These are phyloP conservation scores for Macrobrachium rosenbergii DNA, from an alignment of 1,140 invertebrate genomes.

Conservation along the genomic window DNA sequence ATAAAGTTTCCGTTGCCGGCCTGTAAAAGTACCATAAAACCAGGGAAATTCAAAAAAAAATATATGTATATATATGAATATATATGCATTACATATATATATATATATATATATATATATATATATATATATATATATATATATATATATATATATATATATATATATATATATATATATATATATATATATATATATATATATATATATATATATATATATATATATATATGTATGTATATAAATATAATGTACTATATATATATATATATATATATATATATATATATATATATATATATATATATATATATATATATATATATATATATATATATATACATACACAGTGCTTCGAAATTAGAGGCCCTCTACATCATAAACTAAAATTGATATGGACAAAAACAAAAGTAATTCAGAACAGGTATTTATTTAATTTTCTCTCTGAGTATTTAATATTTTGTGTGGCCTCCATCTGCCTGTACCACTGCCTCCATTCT, in stretches of 20 bases:
- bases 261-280: slow-evolving; percentile 21
- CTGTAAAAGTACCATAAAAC: too few relatives aligned
- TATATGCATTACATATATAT: background rate
- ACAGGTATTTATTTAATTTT: too few relatives aligned
- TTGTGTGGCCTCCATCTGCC: too few relatives aligned
- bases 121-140: slow-evolving; percentile 9
- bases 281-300: slow-evolving; percentile 27
- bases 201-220: background rate
- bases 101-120: slow-evolving; percentile 27
- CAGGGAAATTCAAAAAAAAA: too few relatives aligned
- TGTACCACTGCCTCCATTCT: too few relatives aligned
- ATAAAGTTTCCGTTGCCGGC: too few relatives aligned
- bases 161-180: background rate
- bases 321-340: slow-evolving; percentile 2
- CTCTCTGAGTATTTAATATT: too few relatives aligned
- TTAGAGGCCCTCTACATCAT: too few relatives aligned
- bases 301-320: background rate
- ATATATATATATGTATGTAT: slow-evolving; percentile 1
- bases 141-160: slow-evolving; percentile 19
- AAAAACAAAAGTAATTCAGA: too few relatives aligned
- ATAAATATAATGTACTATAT: too few relatives aligned
- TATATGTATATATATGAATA: background rate
- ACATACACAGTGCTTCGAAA: too few relatives aligned
- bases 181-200: background rate
- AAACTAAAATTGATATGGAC: too few relatives aligned